Base-by-base conservation (phyloP, 2,888 invertebrate species). In the Acleris laterana region DNA sequence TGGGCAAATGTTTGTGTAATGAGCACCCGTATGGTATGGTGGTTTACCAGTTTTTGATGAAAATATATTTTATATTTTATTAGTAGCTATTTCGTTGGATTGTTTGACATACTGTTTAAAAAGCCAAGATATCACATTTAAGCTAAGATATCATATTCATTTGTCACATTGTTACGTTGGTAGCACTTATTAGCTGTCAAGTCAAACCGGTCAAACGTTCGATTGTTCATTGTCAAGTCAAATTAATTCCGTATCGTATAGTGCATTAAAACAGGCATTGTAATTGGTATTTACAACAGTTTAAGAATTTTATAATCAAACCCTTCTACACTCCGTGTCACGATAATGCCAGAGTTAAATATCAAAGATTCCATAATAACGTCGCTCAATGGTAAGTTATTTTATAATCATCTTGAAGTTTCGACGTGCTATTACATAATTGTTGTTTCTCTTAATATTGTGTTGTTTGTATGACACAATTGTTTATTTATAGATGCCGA, bases 401-500 rank as follows among this genome's bases (percentile, higher is more conserved):
- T 69, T 65, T 60, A 58, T 66, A 55, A 69, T 55, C 69, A 61
- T 22, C 19, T 62, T 67, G 66, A 58, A 70, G 68, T 62, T 69
- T 77, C 73, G 69, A 69, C 64, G 59, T 69, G 63, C 71, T 69
- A 81, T 93, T 93, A 93, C 84, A 91, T 93, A 91, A 93, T 89
- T 88, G 78, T 76, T 80, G 77, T 87, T 85, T 85, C 79, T 72
- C 73, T 66, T 71, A 78, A 78, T 81, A 80, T 82, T 81, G 79
- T 80, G 77, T 77, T 78, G 76, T 79, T 79, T 79, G 75, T 80
- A 77, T 90, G 88, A 89, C 86, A 85, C 77, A 79, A 83, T 83
- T 83, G 80, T 88, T 86, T 88, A 90, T 89, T 93, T 93, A 88
- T 92, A 93, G 92, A 84, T 80, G 70, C 78, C 69, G 79, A 74